Percentiles rank a stretch among this genome's conserved stretches.
Conservation (phyloP, 2,113 vertebrate genomes). For the Mastomys coucha region DNA sequence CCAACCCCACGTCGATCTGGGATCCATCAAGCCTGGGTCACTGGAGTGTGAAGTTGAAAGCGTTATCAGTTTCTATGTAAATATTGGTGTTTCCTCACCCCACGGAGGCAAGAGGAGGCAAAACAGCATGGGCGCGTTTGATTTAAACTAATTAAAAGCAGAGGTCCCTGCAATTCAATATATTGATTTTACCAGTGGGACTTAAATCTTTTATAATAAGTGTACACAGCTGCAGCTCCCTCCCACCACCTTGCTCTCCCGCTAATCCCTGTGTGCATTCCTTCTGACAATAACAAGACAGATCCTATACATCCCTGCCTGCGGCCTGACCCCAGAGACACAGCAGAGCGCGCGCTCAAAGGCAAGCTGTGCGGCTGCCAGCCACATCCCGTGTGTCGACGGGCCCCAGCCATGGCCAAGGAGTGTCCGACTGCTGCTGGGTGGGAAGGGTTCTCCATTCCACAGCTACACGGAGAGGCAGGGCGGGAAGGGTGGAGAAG, state of each 20-base stretch:
- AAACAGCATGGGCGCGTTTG: conserved; percentile 83
- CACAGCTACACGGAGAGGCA: not conserved
- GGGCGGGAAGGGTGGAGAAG: conserved; percentile 37
- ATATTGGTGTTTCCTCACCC: conserved; percentile 88
- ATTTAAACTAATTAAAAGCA: conserved; percentile 90
- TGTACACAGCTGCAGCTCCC: conserved; percentile 87
- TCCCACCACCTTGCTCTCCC: conserved; percentile 76
- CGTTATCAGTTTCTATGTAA: conserved; percentile 87
- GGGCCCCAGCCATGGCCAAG: conserved; percentile 70
- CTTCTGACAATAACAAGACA: conserved; percentile 87
- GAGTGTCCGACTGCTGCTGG: conserved; percentile 72
- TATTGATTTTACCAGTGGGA: conserved; percentile 90
- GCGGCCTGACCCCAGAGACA: conserved; percentile 83
- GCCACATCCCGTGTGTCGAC: conserved; percentile 80
- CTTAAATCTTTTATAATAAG: conserved; percentile 87
- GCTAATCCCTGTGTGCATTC: conserved; percentile 85
- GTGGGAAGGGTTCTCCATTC: conserved; percentile 48
- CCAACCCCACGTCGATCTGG: conserved; percentile 61
- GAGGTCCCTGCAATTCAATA: conserved; percentile 88
- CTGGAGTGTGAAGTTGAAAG: conserved; percentile 76
- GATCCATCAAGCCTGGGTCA: conserved; percentile 74
- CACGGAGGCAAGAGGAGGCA: conserved; percentile 76
- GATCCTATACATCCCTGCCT: conserved; percentile 88
- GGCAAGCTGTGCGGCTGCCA: conserved; percentile 76
- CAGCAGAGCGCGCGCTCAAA: conserved; percentile 71